A percentile compares a stretch with the other conserved stretches of the same genome.
Evolutionary conservation across 2,113 vertebrate species (phyloP).

Genomic region (Ursus arctos): DNA sequence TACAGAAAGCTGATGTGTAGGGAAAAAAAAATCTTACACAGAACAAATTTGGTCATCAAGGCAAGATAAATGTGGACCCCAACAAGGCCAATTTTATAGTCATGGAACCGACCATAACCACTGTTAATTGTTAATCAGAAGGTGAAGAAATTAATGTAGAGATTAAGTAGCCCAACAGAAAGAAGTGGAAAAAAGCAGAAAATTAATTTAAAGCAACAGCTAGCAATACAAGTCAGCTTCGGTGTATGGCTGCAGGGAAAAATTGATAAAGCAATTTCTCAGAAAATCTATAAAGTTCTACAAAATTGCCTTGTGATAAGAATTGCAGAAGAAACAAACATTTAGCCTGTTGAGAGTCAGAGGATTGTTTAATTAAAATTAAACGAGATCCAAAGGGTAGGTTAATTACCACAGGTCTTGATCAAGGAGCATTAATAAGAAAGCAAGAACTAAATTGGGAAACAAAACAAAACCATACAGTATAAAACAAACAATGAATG

Average conservation of each 20-base stretch:
- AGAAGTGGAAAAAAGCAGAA: constrained; percentile 63
- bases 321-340: constrained; percentile 74
- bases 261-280: constrained; percentile 82
- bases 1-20: constrained; percentile 63
- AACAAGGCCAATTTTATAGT: constrained; percentile 45
- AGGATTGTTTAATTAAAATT: constrained; percentile 80
- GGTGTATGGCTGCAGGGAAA: constrained; percentile 59
- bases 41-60: constrained; percentile 61
- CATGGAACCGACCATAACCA: not conserved
- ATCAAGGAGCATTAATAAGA: constrained; percentile 68
- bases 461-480: not conserved
- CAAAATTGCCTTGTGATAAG: constrained; percentile 76
- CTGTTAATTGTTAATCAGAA: constrained; percentile 63
- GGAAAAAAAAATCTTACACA: not conserved
- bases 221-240: constrained; percentile 57
- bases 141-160: constrained; percentile 68
- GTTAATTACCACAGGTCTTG: constrained; percentile 72
- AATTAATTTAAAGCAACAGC: constrained; percentile 78
- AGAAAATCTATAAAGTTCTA: constrained; percentile 80
- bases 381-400: constrained; percentile 63
- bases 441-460: constrained; percentile 32
- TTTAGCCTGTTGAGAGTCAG: constrained; percentile 65
- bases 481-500: not conserved
- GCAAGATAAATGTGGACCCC: constrained; percentile 58
- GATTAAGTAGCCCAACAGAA: constrained; percentile 68